These are phyloP conservation scores for Semaprochilodus insignis DNA, from an alignment of 2,797 vertebrate genomes.

Conservation along the genomic window DNA sequence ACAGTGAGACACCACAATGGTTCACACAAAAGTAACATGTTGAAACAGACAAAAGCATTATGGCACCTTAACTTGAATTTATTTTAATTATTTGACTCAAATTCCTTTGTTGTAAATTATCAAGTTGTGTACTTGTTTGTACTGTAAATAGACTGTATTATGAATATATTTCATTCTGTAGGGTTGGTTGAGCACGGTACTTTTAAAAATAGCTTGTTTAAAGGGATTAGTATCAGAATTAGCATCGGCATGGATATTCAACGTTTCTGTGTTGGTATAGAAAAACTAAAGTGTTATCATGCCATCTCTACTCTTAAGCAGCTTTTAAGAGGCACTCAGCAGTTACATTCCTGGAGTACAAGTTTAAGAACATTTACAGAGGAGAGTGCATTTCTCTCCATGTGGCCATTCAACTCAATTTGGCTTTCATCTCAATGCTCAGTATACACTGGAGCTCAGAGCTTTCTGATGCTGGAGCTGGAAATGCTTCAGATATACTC, in stretches of 20 bases:
- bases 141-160: background rate
- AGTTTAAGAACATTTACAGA: background rate
- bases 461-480: background rate
- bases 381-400: background rate
- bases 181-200: background rate
- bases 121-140: background rate
- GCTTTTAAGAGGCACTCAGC: background rate
- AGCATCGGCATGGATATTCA: too few species aligned
- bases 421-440: background rate
- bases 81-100: too few species aligned
- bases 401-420: background rate
- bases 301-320: too few species aligned
- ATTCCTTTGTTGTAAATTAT: background rate
- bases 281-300: too few species aligned
- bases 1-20: too few species aligned
- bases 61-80: too few species aligned
- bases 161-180: background rate
- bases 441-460: background rate
- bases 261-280: too few species aligned
- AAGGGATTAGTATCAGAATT: too few species aligned
- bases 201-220: background rate
- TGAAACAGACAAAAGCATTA: too few species aligned
- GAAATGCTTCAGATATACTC: background rate
- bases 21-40: too few species aligned
- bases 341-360: background rate